phyloP scores from a whole-genome alignment of 2,797 vertebrate genomes.

The Myiothlypis coronata region DNA sequence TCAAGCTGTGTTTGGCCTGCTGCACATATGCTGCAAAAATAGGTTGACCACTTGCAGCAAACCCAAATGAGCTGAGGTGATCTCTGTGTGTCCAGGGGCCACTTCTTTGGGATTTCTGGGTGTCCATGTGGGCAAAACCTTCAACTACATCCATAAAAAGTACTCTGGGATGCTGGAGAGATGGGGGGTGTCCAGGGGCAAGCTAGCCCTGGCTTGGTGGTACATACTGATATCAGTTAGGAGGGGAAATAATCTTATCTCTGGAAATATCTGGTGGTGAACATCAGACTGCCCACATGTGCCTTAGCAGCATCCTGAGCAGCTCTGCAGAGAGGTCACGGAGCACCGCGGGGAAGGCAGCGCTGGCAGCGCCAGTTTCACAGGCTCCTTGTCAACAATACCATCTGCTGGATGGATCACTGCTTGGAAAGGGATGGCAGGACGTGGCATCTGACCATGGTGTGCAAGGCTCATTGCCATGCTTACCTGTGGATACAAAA shows the following conservation, averaged over 20 bases:
- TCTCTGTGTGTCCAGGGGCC: background rate
- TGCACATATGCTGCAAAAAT: slow-evolving; percentile 43
- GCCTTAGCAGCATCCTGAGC: slow-evolving; percentile 23
- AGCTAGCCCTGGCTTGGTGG: background rate
- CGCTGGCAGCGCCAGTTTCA: slow-evolving; percentile 25
- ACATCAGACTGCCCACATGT: slow-evolving; percentile 40
- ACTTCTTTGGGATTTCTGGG: background rate
- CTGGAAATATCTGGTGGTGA: background rate
- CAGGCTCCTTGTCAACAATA: slow-evolving; percentile 52
- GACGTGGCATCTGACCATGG: background rate
- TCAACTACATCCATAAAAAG: background rate
- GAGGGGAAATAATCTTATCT: background rate
- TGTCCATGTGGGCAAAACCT: background rate
- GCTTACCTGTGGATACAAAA: slow-evolving; percentile 21
- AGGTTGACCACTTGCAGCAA: slow-evolving; percentile 33
- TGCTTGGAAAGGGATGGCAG: slow-evolving; percentile 38
- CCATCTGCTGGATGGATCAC: slow-evolving; percentile 59
- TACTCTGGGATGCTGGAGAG: background rate
- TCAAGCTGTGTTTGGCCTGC: slow-evolving; percentile 49
- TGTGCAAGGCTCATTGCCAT: background rate
- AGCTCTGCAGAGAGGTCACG: background rate
- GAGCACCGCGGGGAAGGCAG: background rate
- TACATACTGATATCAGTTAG: background rate
- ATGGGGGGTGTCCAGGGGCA: background rate
- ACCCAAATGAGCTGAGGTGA: rapidly evolving